phyloP scores from a whole-genome alignment of 2,113 vertebrate genomes.

The Elephas maximus region DNA sequence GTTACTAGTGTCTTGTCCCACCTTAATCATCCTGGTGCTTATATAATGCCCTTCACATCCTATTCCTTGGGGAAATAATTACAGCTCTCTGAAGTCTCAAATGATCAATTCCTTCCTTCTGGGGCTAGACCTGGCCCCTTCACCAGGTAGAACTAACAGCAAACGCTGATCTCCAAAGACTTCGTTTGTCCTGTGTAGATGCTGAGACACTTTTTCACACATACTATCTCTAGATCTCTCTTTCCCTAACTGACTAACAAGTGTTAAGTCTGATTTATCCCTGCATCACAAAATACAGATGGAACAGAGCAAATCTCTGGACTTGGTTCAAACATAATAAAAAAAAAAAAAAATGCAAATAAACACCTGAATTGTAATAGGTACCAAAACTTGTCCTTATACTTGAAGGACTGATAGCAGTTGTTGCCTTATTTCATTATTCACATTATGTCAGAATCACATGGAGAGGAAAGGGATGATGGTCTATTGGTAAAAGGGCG shows the following conservation, averaged over 20 bases:
- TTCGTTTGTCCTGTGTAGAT: not conserved
- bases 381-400: not conserved
- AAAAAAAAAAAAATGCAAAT: not conserved
- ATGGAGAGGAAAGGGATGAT: not conserved
- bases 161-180: not conserved
- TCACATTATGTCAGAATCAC: not conserved
- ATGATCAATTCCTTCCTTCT: not conserved
- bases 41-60: not conserved
- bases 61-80: fast-evolving
- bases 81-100: not conserved
- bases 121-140: not conserved
- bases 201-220: not conserved
- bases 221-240: too few species aligned
- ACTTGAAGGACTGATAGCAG: not conserved
- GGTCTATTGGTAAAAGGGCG: not conserved
- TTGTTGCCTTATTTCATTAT: not conserved
- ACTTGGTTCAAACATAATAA: not conserved
- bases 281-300: not conserved
- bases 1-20: not conserved
- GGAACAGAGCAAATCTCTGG: not conserved
- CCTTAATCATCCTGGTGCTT: not conserved
- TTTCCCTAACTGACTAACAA: not conserved
- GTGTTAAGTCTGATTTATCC: not conserved
- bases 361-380: not conserved
- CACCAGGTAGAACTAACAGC: not conserved